Conservation (phyloP, 2,113 vertebrate species). For the Lontra canadensis region DNA sequence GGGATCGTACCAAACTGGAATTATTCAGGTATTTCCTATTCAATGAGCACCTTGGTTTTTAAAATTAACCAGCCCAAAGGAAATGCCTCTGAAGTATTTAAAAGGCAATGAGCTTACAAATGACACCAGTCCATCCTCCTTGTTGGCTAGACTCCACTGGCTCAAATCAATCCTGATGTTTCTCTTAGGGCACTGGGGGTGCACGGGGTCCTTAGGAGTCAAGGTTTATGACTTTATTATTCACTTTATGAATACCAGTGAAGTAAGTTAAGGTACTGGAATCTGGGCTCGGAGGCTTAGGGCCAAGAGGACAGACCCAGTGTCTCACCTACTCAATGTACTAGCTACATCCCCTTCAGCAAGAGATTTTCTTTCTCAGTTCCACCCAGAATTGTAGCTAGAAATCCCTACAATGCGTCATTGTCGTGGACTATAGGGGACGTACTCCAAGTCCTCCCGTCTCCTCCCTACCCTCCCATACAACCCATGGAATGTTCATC, state of each 20-base stretch:
- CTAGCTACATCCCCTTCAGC: fast-evolving
- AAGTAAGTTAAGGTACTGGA: background rate
- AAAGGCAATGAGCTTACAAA: background rate
- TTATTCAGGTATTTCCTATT: background rate
- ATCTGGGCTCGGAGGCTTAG: background rate
- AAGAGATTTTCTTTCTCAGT: no score
- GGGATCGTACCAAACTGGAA: background rate
- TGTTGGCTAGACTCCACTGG: background rate
- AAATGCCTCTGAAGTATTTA: slow-evolving; percentile 12
- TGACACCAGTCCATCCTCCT: background rate
- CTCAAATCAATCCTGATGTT: background rate
- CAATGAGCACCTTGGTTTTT: background rate
- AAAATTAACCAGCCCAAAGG: slow-evolving; percentile 50
- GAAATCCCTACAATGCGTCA: background rate
- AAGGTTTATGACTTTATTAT: no score
- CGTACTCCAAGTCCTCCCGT: background rate
- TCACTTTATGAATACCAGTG: background rate
- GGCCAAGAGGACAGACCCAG: background rate
- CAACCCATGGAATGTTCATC: background rate
- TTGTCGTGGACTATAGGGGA: no score
- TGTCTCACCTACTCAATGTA: background rate
- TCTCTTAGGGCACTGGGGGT: background rate
- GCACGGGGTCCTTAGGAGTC: background rate
- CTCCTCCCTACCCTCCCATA: background rate
- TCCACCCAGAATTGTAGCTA: background rate